Base-by-base conservation (phyloP, 1,140 invertebrate species). In the Zelostemma sp. region DNA sequence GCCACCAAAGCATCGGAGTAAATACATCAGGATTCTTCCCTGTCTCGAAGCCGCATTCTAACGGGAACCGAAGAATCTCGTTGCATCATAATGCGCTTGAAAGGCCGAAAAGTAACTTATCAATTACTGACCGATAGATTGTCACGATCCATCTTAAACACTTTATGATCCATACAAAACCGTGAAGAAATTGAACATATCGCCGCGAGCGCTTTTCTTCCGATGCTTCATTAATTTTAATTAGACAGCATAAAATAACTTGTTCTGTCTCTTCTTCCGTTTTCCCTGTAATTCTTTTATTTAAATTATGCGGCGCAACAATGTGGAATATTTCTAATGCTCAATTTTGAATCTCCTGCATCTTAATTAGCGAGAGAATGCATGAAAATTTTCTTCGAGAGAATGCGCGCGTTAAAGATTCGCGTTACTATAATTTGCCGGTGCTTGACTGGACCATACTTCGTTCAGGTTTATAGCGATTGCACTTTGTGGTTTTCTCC, bases 401-500 rank as follows among this genome's bases (percentile, higher is more conserved):
- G n/a, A n/a, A n/a, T n/a, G n/a, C n/a, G n/a, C n/a, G n/a, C n/a
- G n/a, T n/a, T n/a, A n/a, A n/a, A n/a, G n/a, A n/a, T n/a, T n/a
- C n/a, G n/a, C n/a, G n/a, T n/a, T n/a, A n/a, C n/a, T n/a, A n/a
- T n/a, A n/a, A n/a, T n/a, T n/a, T n/a, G n/a, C n/a, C n/a, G n/a
- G n/a, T n/a, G n/a, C n/a, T n/a, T n/a, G n/a, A n/a, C n/a, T n/a
- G n/a, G n/a, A n/a, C n/a, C n/a, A n/a, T n/a, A n/a, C n/a, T n/a
- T n/a, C n/a, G n/a, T n/a, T n/a, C n/a, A n/a, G n/a, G n/a, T n/a
- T n/a, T n/a, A n/a, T n/a, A n/a, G n/a, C n/a, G n/a, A n/a, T n/a
- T n/a, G n/a, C n/a, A n/a, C n/a, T n/a, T n/a, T n/a, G 46, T 19
- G 64, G 45, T 68, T 68, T 68, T 68, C 64, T 68, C 64, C 57